Conservation (phyloP, 1,140 invertebrate species). For the Pogonus chalceus region DNA sequence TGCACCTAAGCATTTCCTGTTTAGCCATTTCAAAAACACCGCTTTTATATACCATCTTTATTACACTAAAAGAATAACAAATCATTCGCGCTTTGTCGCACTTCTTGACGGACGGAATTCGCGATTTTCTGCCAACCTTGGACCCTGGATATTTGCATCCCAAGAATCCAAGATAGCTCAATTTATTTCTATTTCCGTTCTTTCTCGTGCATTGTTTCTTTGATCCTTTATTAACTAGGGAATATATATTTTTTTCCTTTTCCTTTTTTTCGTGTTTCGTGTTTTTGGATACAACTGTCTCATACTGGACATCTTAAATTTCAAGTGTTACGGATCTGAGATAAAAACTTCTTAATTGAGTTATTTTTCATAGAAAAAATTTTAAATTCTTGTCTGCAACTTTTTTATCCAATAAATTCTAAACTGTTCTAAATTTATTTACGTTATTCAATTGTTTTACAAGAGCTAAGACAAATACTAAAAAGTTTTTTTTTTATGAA, state of each 20-base stretch:
- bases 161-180: neutral
- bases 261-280: neutral
- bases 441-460: too few relatives aligned
- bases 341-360: too few relatives aligned
- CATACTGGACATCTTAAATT: neutral
- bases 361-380: too few relatives aligned
- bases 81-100: neutral
- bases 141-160: neutral
- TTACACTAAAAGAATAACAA: neutral
- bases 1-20: slow-evolving; percentile 6
- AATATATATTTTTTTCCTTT: neutral
- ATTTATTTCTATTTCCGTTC: neutral
- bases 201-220: neutral
- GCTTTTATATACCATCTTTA: neutral
- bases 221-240: too few relatives aligned
- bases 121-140: neutral
- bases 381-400: too few relatives aligned
- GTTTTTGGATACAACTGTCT: neutral
- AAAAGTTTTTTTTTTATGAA: too few relatives aligned
- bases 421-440: too few relatives aligned
- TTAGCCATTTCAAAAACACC: neutral
- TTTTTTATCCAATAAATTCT: too few relatives aligned
- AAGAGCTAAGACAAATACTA: too few relatives aligned
- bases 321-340: too few relatives aligned
- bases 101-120: neutral